Evolutionary conservation across 1,140 invertebrate genomes (phyloP).

Genomic region (Zaprionus tsacasi): DNA sequence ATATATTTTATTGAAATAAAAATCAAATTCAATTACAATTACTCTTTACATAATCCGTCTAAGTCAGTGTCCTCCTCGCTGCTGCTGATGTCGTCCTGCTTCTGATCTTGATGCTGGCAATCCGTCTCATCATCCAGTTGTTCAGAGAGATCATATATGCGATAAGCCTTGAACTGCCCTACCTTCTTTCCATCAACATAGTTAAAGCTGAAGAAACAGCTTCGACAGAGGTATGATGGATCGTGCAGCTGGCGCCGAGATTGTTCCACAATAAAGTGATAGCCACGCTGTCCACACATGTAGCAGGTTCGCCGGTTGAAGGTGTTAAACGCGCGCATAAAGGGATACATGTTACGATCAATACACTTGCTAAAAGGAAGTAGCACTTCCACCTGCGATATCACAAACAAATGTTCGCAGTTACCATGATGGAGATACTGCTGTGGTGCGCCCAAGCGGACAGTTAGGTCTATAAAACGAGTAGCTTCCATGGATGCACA

Average conservation of each 20-base stretch:
- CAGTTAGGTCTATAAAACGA: constrained; percentile 87
- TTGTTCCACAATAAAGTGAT: constrained; percentile 87
- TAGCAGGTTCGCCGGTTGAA: constrained; percentile 85
- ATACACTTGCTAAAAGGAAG: constrained; percentile 45
- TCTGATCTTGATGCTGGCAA: constrained; percentile 4
- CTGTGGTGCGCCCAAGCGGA: constrained; percentile 89
- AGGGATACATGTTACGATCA: constrained; percentile 84
- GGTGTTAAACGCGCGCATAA: constrained; percentile 84
- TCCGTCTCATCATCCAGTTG: neutral
- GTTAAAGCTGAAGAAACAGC: constrained; percentile 88
- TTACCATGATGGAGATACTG: constrained; percentile 94
- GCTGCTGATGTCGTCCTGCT: constrained; percentile 9
- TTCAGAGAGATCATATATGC: constrained; percentile 63
- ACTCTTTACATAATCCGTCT: neutral
- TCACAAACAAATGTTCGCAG: constrained; percentile 93
- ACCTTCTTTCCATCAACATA: constrained; percentile 87
- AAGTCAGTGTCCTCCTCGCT: constrained; percentile 20
- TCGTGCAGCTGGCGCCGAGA: constrained; percentile 87
- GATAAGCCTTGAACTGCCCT: constrained; percentile 86
- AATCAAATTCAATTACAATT: constrained; percentile 22
- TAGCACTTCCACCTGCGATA: constrained; percentile 89
- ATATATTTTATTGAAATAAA: constrained; percentile 66
- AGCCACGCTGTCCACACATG: constrained; percentile 85
- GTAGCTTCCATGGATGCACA: constrained; percentile 87
- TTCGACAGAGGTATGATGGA: constrained; percentile 88